Conservation (phyloP, 2,797 vertebrate genomes). For the Glyptemys insculpta region DNA sequence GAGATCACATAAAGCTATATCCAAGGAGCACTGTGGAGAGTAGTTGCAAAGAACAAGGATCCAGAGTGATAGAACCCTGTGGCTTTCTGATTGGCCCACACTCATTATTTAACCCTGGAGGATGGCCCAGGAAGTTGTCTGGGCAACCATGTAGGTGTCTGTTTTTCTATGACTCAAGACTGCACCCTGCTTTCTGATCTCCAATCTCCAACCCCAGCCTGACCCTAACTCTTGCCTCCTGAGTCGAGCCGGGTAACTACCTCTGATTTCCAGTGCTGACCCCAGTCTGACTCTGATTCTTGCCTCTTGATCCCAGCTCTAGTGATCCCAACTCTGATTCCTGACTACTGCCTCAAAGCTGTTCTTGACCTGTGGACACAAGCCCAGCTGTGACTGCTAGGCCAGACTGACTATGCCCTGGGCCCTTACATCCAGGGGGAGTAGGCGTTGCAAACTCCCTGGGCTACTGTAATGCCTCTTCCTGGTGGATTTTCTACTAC, state of each 20-base stretch:
- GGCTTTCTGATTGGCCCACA: not conserved
- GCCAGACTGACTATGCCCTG: not conserved
- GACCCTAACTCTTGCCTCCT: not conserved
- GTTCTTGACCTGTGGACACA: not conserved
- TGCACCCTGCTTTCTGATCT: not conserved
- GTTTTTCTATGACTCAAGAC: not conserved
- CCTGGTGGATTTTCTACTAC: not conserved
- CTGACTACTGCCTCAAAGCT: not conserved
- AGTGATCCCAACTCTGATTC: not conserved
- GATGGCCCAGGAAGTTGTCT: not conserved
- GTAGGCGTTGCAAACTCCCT: not conserved
- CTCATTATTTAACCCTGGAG: not conserved
- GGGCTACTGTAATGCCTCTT: not conserved
- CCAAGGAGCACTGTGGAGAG: not conserved
- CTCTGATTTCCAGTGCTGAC: not conserved
- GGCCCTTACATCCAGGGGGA: not conserved
- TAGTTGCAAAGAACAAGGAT: not conserved
- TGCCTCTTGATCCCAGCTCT: not conserved
- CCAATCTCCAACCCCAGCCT: not conserved
- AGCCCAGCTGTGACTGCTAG: not conserved
- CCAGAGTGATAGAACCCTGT: not conserved
- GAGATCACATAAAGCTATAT: not conserved
- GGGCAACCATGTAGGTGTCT: not conserved
- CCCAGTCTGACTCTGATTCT: not conserved
- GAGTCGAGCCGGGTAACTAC: not conserved